phyloP scores from a whole-genome alignment of 2,888 invertebrate genomes.

The Dicyrtomina minuta region DNA sequence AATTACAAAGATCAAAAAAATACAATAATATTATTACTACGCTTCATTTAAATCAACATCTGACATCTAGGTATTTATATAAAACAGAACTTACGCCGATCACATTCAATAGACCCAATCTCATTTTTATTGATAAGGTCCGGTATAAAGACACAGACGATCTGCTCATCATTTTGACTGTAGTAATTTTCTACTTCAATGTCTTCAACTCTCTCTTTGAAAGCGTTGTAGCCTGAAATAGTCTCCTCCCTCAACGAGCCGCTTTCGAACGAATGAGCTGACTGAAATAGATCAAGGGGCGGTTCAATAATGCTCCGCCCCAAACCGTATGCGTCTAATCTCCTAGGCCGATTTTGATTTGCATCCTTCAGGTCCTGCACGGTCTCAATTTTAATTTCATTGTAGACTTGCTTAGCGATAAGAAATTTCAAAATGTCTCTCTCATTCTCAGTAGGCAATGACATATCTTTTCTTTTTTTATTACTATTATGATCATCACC shows the following conservation, averaged over 20 bases:
- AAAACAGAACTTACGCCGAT: constrained; percentile 10
- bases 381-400: background rate
- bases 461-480: too few species aligned
- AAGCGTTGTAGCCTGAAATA: constrained; percentile 12
- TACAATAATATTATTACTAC: too few species aligned
- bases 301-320: constrained; percentile 11
- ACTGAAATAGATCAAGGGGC: too few species aligned
- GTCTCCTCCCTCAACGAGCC: background rate
- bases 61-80: background rate
- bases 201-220: constrained; percentile 10
- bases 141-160: constrained; percentile 24
- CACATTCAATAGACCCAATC: constrained; percentile 5
- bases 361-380: background rate
- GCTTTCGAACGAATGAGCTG: background rate
- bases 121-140: background rate
- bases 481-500: too few species aligned
- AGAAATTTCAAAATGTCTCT: too few species aligned
- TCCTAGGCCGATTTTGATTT: background rate
- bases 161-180: constrained; percentile 3
- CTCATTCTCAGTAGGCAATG: too few species aligned
- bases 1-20: too few species aligned
- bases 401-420: background rate
- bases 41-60: too few species aligned
- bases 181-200: background rate
- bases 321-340: constrained; percentile 14